Percentiles rank a stretch among this genome's conserved stretches.
Conservation (phyloP, 2,113 vertebrate genomes). For the Poecilia latipinna region DNA sequence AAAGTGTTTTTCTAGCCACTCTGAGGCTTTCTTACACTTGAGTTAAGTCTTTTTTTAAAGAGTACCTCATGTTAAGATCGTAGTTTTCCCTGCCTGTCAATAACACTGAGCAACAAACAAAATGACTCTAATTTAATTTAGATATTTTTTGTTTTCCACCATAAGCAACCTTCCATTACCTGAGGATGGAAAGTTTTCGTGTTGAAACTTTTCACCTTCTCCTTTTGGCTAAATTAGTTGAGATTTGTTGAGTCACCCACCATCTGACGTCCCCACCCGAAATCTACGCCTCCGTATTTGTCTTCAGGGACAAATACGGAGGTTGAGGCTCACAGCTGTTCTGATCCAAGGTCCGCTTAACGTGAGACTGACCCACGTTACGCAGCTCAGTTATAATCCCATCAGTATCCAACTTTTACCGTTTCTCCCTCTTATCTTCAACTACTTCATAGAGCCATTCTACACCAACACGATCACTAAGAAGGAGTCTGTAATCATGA, state of each 20-base stretch:
- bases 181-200: neutral
- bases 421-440: conserved; percentile 3
- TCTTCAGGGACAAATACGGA: neutral
- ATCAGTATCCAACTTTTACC: neutral
- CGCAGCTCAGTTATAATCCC: neutral
- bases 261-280: neutral
- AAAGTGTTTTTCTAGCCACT: neutral
- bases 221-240: neutral
- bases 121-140: neutral
- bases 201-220: neutral
- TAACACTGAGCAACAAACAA: neutral
- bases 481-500: neutral
- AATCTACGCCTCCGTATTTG: neutral
- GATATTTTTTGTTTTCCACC: neutral
- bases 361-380: neutral
- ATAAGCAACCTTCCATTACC: neutral
- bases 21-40: neutral
- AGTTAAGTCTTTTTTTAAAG: neutral
- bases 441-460: neutral
- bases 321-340: neutral
- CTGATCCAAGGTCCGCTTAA: conserved; percentile 2
- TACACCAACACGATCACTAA: conserved; percentile 5
- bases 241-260: neutral
- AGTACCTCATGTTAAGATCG: neutral
- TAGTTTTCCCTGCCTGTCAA: neutral